These are phyloP conservation scores for Pyrgilauda ruficollis DNA, from an alignment of 2,113 vertebrate species.

Conservation along the genomic window DNA sequence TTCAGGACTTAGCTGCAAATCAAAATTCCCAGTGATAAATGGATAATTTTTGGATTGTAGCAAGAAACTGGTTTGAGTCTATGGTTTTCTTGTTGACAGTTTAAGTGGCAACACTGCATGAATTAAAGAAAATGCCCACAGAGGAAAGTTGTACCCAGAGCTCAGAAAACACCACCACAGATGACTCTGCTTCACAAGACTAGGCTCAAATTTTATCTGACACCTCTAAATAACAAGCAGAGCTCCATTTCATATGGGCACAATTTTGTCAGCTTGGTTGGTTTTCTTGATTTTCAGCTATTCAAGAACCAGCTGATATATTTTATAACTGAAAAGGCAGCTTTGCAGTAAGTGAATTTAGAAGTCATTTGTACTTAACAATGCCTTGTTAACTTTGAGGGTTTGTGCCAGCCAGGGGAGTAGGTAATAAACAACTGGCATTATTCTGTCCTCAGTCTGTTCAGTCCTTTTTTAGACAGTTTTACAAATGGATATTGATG, in stretches of 20 bases:
- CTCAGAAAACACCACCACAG: not conserved
- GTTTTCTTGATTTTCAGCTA: not conserved
- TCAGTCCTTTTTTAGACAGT: not conserved
- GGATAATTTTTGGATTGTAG: not conserved
- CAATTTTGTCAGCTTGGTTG: not conserved
- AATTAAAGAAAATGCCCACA: not conserved
- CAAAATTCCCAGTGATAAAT: not conserved
- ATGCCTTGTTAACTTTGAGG: not conserved
- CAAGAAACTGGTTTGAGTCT: not conserved
- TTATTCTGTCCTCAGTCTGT: not conserved
- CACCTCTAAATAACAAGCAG: not conserved
- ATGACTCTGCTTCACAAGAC: not conserved
- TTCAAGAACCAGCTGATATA: not conserved
- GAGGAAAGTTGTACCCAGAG: not conserved
- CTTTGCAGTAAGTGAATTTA: constrained; percentile 22
- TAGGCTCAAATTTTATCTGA: not conserved
- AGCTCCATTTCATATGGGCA: not conserved
- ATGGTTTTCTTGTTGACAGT: not conserved
- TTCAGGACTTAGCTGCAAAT: not conserved
- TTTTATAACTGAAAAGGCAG: not conserved
- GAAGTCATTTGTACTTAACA: constrained; percentile 8
- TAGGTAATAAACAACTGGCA: not conserved
- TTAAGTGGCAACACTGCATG: not conserved
- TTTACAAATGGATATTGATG: not conserved
- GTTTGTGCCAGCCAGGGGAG: not conserved